These are phyloP conservation scores for Cherax destructor DNA, from an alignment of 1,140 invertebrate species.

Conservation along the genomic window DNA sequence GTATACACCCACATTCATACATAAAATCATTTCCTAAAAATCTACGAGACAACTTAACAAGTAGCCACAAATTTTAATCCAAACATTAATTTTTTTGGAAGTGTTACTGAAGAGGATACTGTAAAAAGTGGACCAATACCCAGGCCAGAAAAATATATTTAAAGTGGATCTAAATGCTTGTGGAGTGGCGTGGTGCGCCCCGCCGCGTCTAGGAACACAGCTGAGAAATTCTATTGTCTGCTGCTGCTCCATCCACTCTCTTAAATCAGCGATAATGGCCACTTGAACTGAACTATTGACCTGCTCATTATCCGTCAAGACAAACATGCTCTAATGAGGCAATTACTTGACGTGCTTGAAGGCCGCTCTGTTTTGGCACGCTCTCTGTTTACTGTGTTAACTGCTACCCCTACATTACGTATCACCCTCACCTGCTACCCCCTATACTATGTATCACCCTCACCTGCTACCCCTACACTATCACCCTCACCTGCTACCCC, in stretches of 20 bases:
- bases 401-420: not conserved
- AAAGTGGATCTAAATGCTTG: conserved; percentile 36
- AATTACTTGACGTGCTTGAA: conserved; percentile 63
- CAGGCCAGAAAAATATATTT: conserved; percentile 38
- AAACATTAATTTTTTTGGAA: no score
- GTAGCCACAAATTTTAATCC: no score
- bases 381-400: conserved; percentile 21
- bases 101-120: no score
- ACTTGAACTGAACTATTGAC: conserved; percentile 65
- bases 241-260: conserved; percentile 26
- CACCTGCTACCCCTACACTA: not conserved
- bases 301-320: conserved; percentile 65
- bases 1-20: no score
- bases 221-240: conserved; percentile 45
- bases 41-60: no score
- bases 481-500: not conserved
- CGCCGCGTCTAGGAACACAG: conserved; percentile 32
- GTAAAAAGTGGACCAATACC: conserved; percentile 18
- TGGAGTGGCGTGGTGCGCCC: not conserved
- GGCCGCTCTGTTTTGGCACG: conserved; percentile 29
- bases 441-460: no score
- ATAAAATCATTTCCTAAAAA: no score
- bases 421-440: not conserved
- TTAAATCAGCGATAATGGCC: conserved; percentile 67
- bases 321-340: conserved; percentile 62